These are phyloP conservation scores for Ochlodes sylvanus DNA, from an alignment of 2,888 invertebrate species.

Conservation along the genomic window DNA sequence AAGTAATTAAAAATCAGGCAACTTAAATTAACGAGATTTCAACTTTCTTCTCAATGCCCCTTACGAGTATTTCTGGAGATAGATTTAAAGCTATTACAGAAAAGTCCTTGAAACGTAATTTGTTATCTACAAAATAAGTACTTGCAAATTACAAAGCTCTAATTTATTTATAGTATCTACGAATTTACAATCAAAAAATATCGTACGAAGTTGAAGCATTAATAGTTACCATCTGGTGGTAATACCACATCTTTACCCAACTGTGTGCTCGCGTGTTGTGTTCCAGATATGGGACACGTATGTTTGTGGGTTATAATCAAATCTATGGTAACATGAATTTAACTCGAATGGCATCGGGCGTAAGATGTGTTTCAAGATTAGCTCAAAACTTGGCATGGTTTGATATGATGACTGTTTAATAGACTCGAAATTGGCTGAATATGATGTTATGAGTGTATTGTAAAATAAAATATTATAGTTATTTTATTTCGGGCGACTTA, in stretches of 20 bases:
- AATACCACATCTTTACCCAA: neutral
- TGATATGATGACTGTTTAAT: slow-evolving; percentile 5
- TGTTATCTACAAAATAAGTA: too few species aligned
- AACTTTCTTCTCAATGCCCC: too few species aligned
- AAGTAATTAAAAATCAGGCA: neutral
- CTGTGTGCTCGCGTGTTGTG: slow-evolving; percentile 28
- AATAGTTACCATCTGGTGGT: neutral
- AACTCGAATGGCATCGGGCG: slow-evolving; percentile 19
- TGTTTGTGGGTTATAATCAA: slow-evolving; percentile 35
- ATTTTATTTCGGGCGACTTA: too few species aligned
- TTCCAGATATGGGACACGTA: slow-evolving; percentile 35
- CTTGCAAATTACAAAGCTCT: too few species aligned
- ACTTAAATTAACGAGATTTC: too few species aligned
- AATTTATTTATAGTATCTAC: too few species aligned
- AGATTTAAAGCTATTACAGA: too few species aligned
- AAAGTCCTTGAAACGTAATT: too few species aligned
- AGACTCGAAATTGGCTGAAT: neutral
- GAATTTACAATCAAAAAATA: too few species aligned
- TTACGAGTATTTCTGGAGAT: too few species aligned
- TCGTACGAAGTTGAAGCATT: too few species aligned
- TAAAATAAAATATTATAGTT: neutral
- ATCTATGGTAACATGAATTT: slow-evolving; percentile 34
- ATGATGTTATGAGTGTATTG: neutral
- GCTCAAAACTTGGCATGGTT: slow-evolving; percentile 27
- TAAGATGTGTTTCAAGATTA: slow-evolving; percentile 28